Base-by-base conservation (phyloP, 2,797 vertebrate genomes). In the Podargus strigoides region DNA sequence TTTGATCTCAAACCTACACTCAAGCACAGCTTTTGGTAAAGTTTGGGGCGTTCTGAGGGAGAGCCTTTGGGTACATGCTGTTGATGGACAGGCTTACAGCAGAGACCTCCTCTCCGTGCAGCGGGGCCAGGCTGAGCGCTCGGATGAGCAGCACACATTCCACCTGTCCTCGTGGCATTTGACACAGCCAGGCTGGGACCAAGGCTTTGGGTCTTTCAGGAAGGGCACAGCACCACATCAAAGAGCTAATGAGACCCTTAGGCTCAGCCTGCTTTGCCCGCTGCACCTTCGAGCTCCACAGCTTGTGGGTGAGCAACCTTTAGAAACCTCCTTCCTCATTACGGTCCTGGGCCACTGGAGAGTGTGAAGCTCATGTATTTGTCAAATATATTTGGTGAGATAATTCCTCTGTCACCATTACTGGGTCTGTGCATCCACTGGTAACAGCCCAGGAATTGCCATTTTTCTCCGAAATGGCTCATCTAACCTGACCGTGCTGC, bases 81-180 rank as follows among this genome's bases (percentile, higher is more conserved):
- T 19, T 30, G 53, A 17, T 4, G 4, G 37, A 16, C 10, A 1
- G 2, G 26, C 21, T 21, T 18, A 34, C 47, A 62, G 49, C 39
- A 39, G 59, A 19, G 74, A 6, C 30, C 32, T 36, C 26, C 22
- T 27, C 49, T 36, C 17, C 0, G 18, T 2, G 15, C 0, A 2
- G 39, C 6, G 14, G 47, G 41, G 20, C 68, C 53, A 44, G 53
- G n/a, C 53, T 39, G 55, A 28, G 52, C 5, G 7, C 34, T n/a
- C 30, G 8, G 30, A 18, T 26, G 32, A 41, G 41, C 26, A 3
- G 8, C 12, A 41, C 0, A 1, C 56, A 21, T 41, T 30, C 17
- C 36, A 3, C 22, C 39, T 32, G n/a, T 12, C 22, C 37, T 62
- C 26, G 1, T 1, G 12, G 32, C 24, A 4, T 47, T 42, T 69